phyloP scores from a whole-genome alignment of 1,140 invertebrate species.

The Aphis craccivora region DNA sequence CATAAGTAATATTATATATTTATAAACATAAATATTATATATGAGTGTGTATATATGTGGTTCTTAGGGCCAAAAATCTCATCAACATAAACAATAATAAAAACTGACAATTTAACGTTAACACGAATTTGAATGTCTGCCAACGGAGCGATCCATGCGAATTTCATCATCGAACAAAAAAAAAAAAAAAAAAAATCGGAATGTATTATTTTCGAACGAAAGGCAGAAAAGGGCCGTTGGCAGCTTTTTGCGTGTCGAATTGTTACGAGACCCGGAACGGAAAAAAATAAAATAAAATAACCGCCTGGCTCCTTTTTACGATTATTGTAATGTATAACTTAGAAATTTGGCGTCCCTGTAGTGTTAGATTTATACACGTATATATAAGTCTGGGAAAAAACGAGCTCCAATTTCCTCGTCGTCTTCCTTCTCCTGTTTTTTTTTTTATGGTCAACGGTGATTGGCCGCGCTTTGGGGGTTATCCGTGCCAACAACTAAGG shows the following conservation, averaged over 20 bases:
- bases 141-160: constrained; percentile 38
- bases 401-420: constrained; percentile 50
- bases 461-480: constrained; percentile 55
- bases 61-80: constrained; percentile 33
- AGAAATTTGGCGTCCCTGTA: constrained; percentile 55
- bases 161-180: constrained; percentile 40
- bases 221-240: constrained; percentile 47
- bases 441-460: constrained; percentile 51
- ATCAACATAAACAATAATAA: constrained; percentile 55
- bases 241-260: constrained; percentile 53
- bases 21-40: background rate
- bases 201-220: constrained; percentile 55
- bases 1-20: background rate
- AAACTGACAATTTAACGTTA: constrained; percentile 53
- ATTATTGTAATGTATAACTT: constrained; percentile 57
- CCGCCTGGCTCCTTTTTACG: constrained; percentile 53
- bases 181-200: constrained; percentile 30
- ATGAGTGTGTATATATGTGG: background rate
- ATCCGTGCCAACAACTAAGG: constrained; percentile 56
- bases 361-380: constrained; percentile 54
- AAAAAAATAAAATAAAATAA: constrained; percentile 43
- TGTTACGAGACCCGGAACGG: constrained; percentile 45
- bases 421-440: background rate
- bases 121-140: constrained; percentile 54
- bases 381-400: constrained; percentile 51